phyloP scores from a whole-genome alignment of 2,797 vertebrate species.

The Pipistrellus kuhlii region DNA sequence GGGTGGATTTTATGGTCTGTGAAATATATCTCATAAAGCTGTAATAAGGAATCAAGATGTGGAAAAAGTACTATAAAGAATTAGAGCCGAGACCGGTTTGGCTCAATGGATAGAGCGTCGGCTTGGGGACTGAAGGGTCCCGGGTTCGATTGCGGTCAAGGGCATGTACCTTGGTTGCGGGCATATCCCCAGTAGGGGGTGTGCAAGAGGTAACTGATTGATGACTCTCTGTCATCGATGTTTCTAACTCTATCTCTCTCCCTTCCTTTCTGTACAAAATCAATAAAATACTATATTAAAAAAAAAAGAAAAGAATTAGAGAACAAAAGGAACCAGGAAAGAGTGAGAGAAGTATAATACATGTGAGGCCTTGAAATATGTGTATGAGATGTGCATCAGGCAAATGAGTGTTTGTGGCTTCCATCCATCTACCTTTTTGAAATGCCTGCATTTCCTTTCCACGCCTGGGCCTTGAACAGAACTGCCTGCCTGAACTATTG shows the following conservation, averaged over 20 bases:
- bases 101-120: too few relatives aligned
- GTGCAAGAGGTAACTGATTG: too few relatives aligned
- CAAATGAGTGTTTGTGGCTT: background rate
- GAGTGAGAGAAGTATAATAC: background rate
- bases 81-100: too few relatives aligned
- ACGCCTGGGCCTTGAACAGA: background rate
- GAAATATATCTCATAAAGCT: slow-evolving; percentile 1
- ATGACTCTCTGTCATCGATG: too few relatives aligned
- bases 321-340: slow-evolving; percentile 29
- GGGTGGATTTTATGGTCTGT: background rate
- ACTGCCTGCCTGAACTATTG: background rate
- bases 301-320: background rate
- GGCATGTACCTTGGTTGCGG: too few relatives aligned
- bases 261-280: too few relatives aligned
- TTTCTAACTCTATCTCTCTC: too few relatives aligned
- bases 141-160: too few relatives aligned
- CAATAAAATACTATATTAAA: too few relatives aligned
- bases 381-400: background rate
- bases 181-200: too few relatives aligned
- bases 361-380: background rate
- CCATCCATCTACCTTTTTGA: background rate
- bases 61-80: background rate
- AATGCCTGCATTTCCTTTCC: background rate
- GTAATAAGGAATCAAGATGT: background rate
- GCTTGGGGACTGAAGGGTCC: too few relatives aligned